These are phyloP conservation scores for Drosophila siamana DNA, from an alignment of 2,888 invertebrate species.

Conservation along the genomic window DNA sequence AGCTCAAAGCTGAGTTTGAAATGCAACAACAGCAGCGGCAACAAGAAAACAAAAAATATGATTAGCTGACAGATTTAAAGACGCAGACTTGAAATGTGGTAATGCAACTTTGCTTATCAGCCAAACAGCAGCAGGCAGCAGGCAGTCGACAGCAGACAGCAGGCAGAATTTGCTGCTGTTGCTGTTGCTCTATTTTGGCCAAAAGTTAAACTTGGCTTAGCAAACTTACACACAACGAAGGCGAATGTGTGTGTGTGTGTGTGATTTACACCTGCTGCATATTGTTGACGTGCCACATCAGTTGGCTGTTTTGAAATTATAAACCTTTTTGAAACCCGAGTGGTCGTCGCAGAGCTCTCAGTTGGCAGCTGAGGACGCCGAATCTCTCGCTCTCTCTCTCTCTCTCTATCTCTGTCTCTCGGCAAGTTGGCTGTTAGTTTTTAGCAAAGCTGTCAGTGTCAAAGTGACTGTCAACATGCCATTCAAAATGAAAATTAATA, in stretches of 20 bases:
- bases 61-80: conserved; percentile 61
- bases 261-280: conserved; percentile 69
- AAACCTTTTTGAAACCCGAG: conserved; percentile 67
- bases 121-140: conserved; percentile 43
- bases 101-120: conserved; percentile 58
- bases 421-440: conserved; percentile 53
- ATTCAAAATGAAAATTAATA: conserved; percentile 83
- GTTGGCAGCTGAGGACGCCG: conserved; percentile 30
- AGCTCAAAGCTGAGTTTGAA: conserved; percentile 38
- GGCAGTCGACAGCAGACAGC: conserved; percentile 31
- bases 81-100: conserved; percentile 51
- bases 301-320: conserved; percentile 69
- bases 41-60: conserved; percentile 43
- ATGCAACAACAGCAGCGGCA: conserved; percentile 24
- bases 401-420: conserved; percentile 25
- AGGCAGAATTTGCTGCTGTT: conserved; percentile 7
- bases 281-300: conserved; percentile 66
- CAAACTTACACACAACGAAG: conserved; percentile 30
- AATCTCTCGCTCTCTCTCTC: conserved; percentile 52
- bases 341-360: conserved; percentile 48
- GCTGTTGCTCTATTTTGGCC: conserved; percentile 38
- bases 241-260: conserved; percentile 27
- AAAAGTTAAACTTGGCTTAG: conserved; percentile 66
- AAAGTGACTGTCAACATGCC: conserved; percentile 83
- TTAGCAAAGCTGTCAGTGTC: conserved; percentile 80